These are phyloP conservation scores for Drosophila picticornis DNA, from an alignment of 2,888 invertebrate species.

Conservation along the genomic window DNA sequence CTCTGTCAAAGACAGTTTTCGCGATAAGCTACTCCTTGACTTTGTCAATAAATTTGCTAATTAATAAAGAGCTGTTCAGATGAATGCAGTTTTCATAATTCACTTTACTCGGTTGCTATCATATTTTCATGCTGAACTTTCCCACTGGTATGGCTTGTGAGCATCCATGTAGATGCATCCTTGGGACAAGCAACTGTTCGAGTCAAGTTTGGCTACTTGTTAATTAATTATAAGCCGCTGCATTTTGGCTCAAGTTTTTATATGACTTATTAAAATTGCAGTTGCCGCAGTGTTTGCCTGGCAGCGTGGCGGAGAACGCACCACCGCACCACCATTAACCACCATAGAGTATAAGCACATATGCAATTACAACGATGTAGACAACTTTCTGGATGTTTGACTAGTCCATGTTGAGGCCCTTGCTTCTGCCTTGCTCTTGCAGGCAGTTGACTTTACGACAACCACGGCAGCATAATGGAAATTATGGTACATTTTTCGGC, in stretches of 20 bases:
- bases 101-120: background rate
- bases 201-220: slow-evolving; percentile 22
- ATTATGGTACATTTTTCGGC: slow-evolving; percentile 7
- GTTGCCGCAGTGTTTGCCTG: slow-evolving; percentile 40
- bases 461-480: slow-evolving; percentile 17
- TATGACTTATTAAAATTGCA: slow-evolving; percentile 53
- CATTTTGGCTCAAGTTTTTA: slow-evolving; percentile 34
- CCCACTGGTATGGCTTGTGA: background rate
- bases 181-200: background rate
- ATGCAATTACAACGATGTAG: slow-evolving; percentile 27
- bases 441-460: slow-evolving; percentile 15
- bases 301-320: slow-evolving; percentile 7
- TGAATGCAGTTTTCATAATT: background rate
- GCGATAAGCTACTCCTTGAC: no score
- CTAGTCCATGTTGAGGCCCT: slow-evolving; percentile 5
- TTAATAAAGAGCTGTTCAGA: slow-evolving; percentile 2
- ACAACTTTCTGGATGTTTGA: slow-evolving; percentile 24
- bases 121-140: slow-evolving; percentile 4
- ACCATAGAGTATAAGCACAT: slow-evolving; percentile 15
- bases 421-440: background rate
- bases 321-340: slow-evolving; percentile 12
- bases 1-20: background rate
- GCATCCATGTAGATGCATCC: background rate
- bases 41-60: background rate
- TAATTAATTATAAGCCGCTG: slow-evolving; percentile 41